Conservation (phyloP, 2,113 vertebrate genomes). For the Platysteira castanea region DNA sequence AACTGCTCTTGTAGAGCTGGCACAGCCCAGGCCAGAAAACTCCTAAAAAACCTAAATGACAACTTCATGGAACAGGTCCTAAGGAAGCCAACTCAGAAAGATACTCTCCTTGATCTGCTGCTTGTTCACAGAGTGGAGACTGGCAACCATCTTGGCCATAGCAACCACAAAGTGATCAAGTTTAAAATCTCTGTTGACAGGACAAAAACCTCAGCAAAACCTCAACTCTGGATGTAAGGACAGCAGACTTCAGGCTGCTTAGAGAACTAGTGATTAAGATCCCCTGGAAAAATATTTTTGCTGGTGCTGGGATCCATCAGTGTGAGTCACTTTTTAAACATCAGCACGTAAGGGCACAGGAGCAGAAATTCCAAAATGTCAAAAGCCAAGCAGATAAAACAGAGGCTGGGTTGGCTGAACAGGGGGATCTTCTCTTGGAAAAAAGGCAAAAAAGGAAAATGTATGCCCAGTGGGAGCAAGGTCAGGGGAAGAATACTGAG, state of each 20-base stretch:
- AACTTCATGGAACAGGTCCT: background rate
- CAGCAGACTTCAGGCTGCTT: background rate
- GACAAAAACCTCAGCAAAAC: background rate
- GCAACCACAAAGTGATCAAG: too few relatives aligned
- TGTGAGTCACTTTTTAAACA: background rate
- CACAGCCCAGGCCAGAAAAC: background rate
- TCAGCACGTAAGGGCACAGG: background rate
- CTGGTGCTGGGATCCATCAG: background rate
- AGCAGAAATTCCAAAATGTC: background rate
- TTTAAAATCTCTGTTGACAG: background rate
- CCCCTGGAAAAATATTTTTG: background rate
- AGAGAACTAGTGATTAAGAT: background rate
- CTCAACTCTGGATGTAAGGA: background rate
- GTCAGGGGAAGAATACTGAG: fast-evolving
- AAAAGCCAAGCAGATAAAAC: background rate
- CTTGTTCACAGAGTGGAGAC: too few relatives aligned
- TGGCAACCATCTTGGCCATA: fast-evolving
- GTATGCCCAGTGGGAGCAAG: background rate
- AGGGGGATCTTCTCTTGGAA: background rate
- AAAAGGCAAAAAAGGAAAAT: background rate
- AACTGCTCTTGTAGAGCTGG: background rate
- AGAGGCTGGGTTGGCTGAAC: background rate
- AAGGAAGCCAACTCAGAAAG: background rate
- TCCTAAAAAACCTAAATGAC: background rate
- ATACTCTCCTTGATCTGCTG: background rate